Base-by-base conservation (phyloP, 1,140 invertebrate species). In the Hermetia illucens region DNA sequence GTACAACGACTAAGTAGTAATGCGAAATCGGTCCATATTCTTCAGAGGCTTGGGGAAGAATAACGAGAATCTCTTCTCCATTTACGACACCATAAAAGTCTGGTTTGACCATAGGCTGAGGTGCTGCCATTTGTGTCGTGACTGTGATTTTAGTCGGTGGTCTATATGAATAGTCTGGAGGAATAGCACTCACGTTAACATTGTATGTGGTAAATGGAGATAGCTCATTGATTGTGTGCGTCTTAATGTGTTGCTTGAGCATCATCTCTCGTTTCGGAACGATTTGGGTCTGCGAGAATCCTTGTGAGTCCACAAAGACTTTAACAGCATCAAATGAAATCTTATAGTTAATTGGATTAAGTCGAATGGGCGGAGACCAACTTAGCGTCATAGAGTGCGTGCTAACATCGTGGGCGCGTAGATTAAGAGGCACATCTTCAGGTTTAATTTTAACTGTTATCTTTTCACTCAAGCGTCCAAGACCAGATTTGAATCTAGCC, bases 11-110 rank as follows among this genome's bases (percentile, higher is more conserved):
- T 39, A 98, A 59, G 61, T 85, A 95, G 61, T 98, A 99, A 68
- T 97, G 91, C 34, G 86, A 91, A 40, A 98, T 95, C 2, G 90
- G 92, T n/a, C 95, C 95, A 58, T 96, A 96, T 63, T 96, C 92
- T 66, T 98, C 93, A 0, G 89, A 94, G 0, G 95, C 93, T 67
- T 90, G 87, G 3, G 88, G 86, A 48, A 97, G 61, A 43, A 89
- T 87, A 12, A 97, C 84, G 35, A 81, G 77, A 43, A 96, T 88
- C 62, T 88, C 85, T 54, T 88, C 83, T 1, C 75, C 72, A 52
- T 82, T 82, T 16, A 86, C 76, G 32, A 90, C 83, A 3, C 85
- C 84, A 52, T 86, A 89, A 52, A 93, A 89, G 51, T 90, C 87
- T 0, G 93, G 92, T 52, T 89, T 84, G 0, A 91, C 88, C 84